Conservation (phyloP, 2,888 invertebrate genomes). For the Eulithis testata region DNA sequence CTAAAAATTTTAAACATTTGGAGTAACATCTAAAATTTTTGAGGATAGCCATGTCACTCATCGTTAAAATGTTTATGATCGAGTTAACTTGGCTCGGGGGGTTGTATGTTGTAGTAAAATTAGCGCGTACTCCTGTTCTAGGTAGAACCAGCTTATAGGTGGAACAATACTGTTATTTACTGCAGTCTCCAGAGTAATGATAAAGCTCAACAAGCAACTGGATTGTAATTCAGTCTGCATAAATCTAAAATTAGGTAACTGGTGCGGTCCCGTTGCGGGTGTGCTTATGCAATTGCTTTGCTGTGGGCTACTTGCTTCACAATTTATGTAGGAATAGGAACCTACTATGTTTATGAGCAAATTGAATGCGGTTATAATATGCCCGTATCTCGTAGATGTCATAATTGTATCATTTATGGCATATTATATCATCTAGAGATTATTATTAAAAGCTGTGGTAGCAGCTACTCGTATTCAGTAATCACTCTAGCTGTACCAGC, state of each 20-base stretch:
- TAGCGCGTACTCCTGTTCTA: background rate
- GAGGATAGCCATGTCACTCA: too few relatives aligned
- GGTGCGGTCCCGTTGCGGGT: conserved; percentile 27
- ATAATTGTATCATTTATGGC: too few relatives aligned
- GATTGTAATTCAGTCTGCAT: conserved; percentile 58
- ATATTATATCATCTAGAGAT: too few relatives aligned
- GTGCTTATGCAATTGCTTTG: conserved; percentile 23
- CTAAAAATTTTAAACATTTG: too few relatives aligned
- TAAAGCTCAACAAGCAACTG: conserved; percentile 65
- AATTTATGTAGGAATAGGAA: background rate
- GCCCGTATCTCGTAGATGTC: too few relatives aligned
- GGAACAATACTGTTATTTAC: conserved; percentile 69
- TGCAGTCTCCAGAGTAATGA: conserved; percentile 61
- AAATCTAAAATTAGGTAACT: conserved; percentile 54
- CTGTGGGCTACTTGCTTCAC: conserved; percentile 5
- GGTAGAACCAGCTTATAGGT: conserved; percentile 38
- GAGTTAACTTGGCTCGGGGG: too few relatives aligned
- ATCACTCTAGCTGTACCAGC: too few relatives aligned
- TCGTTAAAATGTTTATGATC: too few relatives aligned
- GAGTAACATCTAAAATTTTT: too few relatives aligned
- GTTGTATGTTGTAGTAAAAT: conserved; percentile 2
- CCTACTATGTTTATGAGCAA: background rate
- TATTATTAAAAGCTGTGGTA: too few relatives aligned
- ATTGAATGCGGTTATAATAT: background rate
- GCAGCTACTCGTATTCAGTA: too few relatives aligned